Evolutionary conservation across 2,888 invertebrate species (phyloP).

Genomic region (Druceiella hillmani): DNA sequence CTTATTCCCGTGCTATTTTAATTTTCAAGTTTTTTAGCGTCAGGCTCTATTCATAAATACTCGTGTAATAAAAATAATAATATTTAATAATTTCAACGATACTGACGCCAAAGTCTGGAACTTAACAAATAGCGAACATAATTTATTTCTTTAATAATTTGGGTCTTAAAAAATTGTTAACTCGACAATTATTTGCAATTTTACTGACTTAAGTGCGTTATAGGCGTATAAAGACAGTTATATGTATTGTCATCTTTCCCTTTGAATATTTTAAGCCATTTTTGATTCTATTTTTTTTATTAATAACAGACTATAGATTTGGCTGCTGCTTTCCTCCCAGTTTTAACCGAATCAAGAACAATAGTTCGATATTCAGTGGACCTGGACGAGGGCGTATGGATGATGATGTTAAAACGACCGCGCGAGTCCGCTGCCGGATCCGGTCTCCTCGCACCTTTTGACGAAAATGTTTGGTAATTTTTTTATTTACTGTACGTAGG

Average conservation of each 20-base stretch:
- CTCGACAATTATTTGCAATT: neutral
- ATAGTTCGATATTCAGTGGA: constrained; percentile 54
- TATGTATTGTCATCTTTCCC: neutral
- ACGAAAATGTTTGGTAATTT: constrained; percentile 58
- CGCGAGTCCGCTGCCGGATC: constrained; percentile 77
- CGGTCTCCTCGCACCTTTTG: constrained; percentile 78
- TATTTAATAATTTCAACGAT: too few relatives aligned
- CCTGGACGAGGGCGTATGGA: constrained; percentile 72
- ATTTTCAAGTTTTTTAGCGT: too few relatives aligned
- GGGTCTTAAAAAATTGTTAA: neutral
- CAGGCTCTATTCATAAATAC: too few relatives aligned
- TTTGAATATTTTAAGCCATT: too few relatives aligned
- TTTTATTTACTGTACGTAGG: too few relatives aligned
- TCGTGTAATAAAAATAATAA: too few relatives aligned
- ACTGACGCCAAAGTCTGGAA: too few relatives aligned
- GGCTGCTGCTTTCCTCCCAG: constrained; percentile 72
- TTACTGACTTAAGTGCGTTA: neutral
- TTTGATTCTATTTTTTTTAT: constrained; percentile 15
- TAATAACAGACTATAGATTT: constrained; percentile 64
- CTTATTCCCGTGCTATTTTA: too few relatives aligned
- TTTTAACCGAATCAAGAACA: constrained; percentile 52
- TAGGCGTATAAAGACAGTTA: neutral
- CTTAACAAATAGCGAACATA: neutral
- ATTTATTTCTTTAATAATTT: neutral
- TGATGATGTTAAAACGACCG: constrained; percentile 75